A percentile compares a stretch with the other conserved stretches of the same genome.
These are phyloP conservation scores for Remorina albescens DNA, from an alignment of 2,797 vertebrate genomes.

Conservation along the genomic window DNA sequence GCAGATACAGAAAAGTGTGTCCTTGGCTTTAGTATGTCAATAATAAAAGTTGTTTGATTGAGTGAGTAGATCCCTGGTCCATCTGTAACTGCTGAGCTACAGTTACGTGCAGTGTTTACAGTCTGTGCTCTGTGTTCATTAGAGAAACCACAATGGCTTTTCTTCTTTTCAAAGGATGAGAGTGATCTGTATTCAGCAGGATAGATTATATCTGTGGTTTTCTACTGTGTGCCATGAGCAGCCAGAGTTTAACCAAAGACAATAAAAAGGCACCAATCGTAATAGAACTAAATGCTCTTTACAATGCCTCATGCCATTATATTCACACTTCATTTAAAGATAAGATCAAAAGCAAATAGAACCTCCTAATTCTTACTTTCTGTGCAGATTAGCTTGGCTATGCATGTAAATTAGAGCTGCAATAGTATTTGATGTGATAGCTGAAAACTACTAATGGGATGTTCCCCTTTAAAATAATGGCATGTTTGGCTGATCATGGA, in stretches of 20 bases:
- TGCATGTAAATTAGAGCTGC: constrained; percentile 24
- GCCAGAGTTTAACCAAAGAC: constrained; percentile 5
- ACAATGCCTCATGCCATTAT: constrained; percentile 4
- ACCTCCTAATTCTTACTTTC: constrained; percentile 2
- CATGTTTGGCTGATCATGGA: background rate
- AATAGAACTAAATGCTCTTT: constrained; percentile 2
- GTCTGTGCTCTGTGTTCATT: constrained; percentile 44
- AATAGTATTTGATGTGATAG: constrained; percentile 12
- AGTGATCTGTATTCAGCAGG: constrained; percentile 39
- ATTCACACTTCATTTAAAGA: background rate
- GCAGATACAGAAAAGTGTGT: constrained; percentile 22
- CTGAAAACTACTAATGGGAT: background rate
- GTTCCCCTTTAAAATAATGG: constrained; percentile 3
- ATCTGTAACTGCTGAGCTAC: constrained; percentile 53
- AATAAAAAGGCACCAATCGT: constrained; percentile 7
- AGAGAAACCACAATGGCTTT: constrained; percentile 50
- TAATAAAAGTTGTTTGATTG: constrained; percentile 47
- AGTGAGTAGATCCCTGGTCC: constrained; percentile 51
- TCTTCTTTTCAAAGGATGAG: constrained; percentile 42
- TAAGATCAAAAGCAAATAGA: background rate
- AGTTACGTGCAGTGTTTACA: constrained; percentile 48
- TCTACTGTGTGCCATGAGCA: constrained; percentile 12
- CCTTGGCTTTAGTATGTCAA: constrained; percentile 46
- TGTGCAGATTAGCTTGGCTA: constrained; percentile 23
- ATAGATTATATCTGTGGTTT: constrained; percentile 42